Evolutionary conservation across 1,140 invertebrate species (phyloP), one percentile per base, ranked within the genome.

Genomic region (Gryon sp.): DNA sequence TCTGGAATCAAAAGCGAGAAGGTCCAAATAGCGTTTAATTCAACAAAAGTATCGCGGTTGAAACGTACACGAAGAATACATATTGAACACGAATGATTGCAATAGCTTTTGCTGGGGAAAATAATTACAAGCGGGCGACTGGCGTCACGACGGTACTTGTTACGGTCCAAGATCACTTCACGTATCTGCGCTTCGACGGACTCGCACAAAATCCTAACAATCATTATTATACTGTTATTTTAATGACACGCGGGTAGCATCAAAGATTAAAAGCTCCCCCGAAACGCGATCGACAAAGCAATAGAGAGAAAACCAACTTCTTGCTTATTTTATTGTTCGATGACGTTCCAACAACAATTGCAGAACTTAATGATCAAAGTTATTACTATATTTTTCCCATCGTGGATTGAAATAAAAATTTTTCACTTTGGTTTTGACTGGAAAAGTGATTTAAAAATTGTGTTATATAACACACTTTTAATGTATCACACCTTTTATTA

Each of bases 181-280:
- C 72, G 69, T 82, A 77, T 84, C 85, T 78, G 80, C 83, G 85
- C 80, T 82, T 85, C 82, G 81, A 15, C 78, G 82, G 66, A 78
- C 78, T 76, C 80, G 79, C 75, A 86, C 82, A 86, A 87, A 87
- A 85, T 86, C 78, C 80, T 82, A 83, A 80, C 80, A 62, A 52
- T 86, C 83, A 79, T 87, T 85, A 84, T 84, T 82, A 79, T 80
- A 80, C 76, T 80, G 80, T 85, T 82, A 85, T 86, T 84, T 77
- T 82, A 82, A 84, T 83, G 82, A 84, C 80, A 68, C 73, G 43
- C n/a, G n/a, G n/a, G 68, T 69, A 62, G 74, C 78, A 74, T 81
- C 83, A 82, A 80, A 83, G 78, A 79, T 72, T 74, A 78, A 76
- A 75, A 48, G 40, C 72, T 55, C 50, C 28, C 43, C 46, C 55